phyloP scores from a whole-genome alignment of 2,113 vertebrate species.

The Sinosuthora webbiana region DNA sequence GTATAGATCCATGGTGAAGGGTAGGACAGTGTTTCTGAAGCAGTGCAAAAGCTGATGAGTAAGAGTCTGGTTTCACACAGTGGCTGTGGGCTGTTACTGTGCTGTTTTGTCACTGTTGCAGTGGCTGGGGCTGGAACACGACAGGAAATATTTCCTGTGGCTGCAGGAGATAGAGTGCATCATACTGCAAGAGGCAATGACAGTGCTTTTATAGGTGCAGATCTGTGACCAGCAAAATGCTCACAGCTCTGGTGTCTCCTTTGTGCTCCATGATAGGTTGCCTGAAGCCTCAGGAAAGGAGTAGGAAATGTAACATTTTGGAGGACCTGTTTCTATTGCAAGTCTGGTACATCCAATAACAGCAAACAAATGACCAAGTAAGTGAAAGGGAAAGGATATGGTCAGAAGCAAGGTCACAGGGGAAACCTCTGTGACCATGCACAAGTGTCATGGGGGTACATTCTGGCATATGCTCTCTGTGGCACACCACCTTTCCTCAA shows the following conservation, averaged over 20 bases:
- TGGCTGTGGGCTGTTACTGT: fast-evolving
- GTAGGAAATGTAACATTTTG: fast-evolving
- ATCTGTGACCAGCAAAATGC: neutral
- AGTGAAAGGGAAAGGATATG: neutral
- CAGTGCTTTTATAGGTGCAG: neutral
- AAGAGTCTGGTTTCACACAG: neutral
- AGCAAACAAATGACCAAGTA: neutral
- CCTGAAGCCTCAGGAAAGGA: neutral
- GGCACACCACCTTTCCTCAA: neutral
- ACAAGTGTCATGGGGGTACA: fast-evolving
- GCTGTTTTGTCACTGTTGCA: neutral
- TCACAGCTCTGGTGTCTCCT: neutral
- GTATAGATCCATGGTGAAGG: neutral
- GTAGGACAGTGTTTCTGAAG: neutral
- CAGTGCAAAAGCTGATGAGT: neutral
- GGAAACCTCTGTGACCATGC: neutral
- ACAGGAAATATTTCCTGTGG: neutral
- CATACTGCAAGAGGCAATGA: neutral
- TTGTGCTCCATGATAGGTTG: neutral
- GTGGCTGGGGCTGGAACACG: neutral
- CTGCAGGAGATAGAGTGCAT: neutral
- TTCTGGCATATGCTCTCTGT: neutral
- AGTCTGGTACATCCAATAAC: neutral
- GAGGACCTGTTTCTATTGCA: neutral
- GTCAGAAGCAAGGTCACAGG: neutral